Conservation (phyloP, 2,113 vertebrate genomes). For the Gallinago undulata region DNA sequence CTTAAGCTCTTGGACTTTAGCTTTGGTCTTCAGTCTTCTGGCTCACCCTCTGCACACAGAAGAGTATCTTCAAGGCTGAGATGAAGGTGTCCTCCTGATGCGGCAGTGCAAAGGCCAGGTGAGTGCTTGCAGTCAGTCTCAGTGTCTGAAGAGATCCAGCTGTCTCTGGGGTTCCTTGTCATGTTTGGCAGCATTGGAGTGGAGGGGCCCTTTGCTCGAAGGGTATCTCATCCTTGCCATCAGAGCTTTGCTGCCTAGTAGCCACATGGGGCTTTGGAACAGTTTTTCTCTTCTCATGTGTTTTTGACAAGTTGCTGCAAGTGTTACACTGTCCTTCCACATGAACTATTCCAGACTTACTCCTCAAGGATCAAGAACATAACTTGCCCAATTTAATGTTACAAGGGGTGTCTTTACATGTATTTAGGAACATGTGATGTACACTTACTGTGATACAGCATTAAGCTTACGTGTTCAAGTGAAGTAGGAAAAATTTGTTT, state of each 20-base stretch:
- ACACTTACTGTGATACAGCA: background rate
- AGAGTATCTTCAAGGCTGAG: background rate
- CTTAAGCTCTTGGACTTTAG: background rate
- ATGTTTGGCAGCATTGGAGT: background rate
- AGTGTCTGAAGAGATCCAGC: background rate
- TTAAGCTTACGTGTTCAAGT: background rate
- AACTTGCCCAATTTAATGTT: background rate
- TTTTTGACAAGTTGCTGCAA: background rate
- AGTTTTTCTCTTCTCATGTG: background rate
- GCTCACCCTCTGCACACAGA: background rate
- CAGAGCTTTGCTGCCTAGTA: background rate
- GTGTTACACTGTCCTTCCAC: background rate
- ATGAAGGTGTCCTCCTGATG: background rate
- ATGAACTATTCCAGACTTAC: background rate
- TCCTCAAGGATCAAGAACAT: background rate
- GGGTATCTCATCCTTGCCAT: background rate
- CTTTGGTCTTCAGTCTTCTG: background rate
- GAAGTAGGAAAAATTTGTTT: background rate
- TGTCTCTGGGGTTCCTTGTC: background rate
- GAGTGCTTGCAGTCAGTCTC: background rate
- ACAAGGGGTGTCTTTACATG: background rate
- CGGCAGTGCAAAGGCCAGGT: fast-evolving
- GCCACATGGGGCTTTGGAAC: background rate
- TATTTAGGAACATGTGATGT: background rate
- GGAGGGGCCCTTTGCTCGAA: background rate